Percentiles rank a stretch among this genome's conserved stretches.
These are phyloP conservation scores for Squalus acanthias DNA, from an alignment of 2,797 vertebrate species.

Conservation along the genomic window DNA sequence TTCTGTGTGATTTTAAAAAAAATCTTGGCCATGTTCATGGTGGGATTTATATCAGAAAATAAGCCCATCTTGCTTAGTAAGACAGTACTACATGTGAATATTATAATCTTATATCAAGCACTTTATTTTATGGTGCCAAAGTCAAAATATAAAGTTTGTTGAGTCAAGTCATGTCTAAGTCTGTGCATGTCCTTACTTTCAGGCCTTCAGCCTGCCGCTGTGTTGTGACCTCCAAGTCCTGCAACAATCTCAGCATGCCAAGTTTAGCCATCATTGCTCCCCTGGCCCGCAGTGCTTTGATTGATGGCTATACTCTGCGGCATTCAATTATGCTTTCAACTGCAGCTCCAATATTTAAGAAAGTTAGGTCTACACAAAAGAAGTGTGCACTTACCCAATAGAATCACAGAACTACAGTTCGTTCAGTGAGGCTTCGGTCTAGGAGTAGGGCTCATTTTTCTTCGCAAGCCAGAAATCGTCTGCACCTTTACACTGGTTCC, in stretches of 20 bases:
- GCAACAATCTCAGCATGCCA: neutral
- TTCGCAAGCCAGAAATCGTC: neutral
- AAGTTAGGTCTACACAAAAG: neutral
- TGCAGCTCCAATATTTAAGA: neutral
- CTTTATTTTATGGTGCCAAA: neutral
- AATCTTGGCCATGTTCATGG: neutral
- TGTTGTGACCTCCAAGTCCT: neutral
- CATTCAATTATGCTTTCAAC: neutral
- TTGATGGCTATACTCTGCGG: neutral
- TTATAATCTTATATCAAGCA: neutral
- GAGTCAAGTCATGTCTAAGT: neutral
- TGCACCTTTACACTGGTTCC: neutral
- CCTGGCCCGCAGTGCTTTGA: neutral
- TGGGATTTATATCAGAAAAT: neutral
- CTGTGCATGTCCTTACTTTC: neutral
- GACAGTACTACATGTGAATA: neutral
- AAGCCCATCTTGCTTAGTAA: neutral
- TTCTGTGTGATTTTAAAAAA: too few species aligned
- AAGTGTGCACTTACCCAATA: neutral
- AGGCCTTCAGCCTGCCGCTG: neutral
- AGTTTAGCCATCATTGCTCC: neutral
- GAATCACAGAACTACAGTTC: neutral
- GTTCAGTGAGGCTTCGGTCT: neutral
- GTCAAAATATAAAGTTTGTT: neutral
- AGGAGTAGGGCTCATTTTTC: too few species aligned